Evolutionary conservation across 2,888 invertebrate species (phyloP).

Genomic region (Drosophila niveifrons): DNA sequence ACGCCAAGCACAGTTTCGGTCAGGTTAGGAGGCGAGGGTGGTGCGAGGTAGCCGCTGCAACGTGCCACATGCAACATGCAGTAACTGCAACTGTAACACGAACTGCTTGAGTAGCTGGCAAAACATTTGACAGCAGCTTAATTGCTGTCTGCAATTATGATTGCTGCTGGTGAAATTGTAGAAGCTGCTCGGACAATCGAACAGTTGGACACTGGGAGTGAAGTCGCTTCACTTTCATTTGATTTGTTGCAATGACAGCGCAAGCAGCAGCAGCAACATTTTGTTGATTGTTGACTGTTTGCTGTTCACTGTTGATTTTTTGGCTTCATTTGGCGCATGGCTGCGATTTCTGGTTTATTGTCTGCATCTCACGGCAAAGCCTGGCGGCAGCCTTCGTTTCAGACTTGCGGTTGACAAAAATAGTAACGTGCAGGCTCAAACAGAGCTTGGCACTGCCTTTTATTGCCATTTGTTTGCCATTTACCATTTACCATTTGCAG

Average conservation of each 20-base stretch:
- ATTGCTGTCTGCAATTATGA: conserved; percentile 80
- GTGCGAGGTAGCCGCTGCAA: conserved; percentile 40
- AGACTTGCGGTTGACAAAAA: conserved; percentile 67
- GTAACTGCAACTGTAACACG: conserved; percentile 74
- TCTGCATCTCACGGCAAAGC: conserved; percentile 49
- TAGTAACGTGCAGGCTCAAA: conserved; percentile 66
- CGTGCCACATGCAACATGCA: conserved; percentile 51
- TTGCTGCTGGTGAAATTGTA: conserved; percentile 69
- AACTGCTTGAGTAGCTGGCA: conserved; percentile 74
- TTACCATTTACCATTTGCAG: conserved; percentile 48
- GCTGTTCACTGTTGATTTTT: conserved; percentile 47
- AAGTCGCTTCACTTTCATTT: conserved; percentile 73
- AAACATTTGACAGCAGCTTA: conserved; percentile 74
- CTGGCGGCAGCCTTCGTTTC: conserved; percentile 16
- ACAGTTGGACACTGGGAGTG: conserved; percentile 7
- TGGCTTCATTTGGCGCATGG: conserved; percentile 61
- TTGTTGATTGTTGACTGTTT: conserved; percentile 46
- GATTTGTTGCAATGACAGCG: conserved; percentile 65
- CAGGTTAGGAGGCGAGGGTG: conserved; percentile 36
- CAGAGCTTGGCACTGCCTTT: conserved; percentile 68
- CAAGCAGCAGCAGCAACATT: conserved; percentile 36
- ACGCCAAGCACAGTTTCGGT: conserved; percentile 41
- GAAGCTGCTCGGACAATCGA: conserved; percentile 45
- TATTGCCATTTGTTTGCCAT: conserved; percentile 66
- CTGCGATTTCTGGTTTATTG: conserved; percentile 71